A percentile compares a stretch with the other conserved stretches of the same genome.
Evolutionary conservation across 2,113 vertebrate species (phyloP).

Genomic region (Archilochus colubris): DNA sequence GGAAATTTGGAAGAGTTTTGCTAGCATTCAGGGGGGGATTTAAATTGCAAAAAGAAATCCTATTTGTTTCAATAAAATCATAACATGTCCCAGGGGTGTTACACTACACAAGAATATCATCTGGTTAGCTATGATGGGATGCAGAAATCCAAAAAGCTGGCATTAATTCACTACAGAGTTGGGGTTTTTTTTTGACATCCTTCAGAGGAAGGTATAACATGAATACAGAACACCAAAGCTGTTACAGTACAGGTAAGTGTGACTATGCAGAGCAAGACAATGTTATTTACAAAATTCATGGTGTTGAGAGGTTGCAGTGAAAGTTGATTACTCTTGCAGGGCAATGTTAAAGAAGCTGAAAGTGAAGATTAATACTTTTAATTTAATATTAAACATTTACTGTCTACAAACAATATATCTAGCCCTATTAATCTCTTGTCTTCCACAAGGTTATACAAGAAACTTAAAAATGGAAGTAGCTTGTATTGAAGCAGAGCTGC

Average conservation of each 20-base stretch:
- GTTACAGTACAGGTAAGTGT: not conserved
- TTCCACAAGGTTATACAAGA: not conserved
- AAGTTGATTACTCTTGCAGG: not conserved
- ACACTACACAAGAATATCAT: not conserved
- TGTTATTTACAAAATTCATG: not conserved
- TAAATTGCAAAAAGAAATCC: not conserved
- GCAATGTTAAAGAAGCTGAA: not conserved
- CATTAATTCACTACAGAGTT: not conserved
- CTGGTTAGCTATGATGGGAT: not conserved
- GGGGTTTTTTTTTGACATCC: not conserved
- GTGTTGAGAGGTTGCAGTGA: not conserved
- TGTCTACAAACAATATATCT: not conserved
- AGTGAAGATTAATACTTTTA: not conserved
- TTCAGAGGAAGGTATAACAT: not conserved
- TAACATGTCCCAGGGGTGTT: not conserved
- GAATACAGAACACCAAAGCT: not conserved
- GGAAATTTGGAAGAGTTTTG: not conserved
- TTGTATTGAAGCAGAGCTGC: not conserved
- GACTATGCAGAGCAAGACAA: not conserved
- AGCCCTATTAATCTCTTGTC: not conserved
- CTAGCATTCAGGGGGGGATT: not conserved
- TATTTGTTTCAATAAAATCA: slow-evolving; percentile 19
- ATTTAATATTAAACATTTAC: not conserved
- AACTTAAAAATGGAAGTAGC: not conserved
- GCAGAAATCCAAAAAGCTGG: not conserved